A percentile compares a stretch with the other conserved stretches of the same genome.
These are phyloP conservation scores for Coracias cyanogaster DNA, from an alignment of 2,797 vertebrate species.

Conservation along the genomic window DNA sequence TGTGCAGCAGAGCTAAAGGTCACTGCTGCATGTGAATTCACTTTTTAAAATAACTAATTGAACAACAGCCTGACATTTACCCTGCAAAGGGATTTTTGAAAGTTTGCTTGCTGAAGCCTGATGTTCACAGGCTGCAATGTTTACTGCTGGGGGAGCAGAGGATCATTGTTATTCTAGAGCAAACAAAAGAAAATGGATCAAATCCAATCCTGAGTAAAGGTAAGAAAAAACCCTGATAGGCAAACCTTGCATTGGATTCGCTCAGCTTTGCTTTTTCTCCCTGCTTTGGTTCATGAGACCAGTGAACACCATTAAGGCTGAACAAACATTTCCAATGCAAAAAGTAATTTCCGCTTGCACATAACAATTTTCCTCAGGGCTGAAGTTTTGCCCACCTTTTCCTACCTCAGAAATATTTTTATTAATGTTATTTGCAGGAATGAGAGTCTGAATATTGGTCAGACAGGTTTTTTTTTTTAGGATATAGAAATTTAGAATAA, in stretches of 20 bases:
- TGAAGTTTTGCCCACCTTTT: neutral
- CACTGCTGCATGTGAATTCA: conserved; percentile 50
- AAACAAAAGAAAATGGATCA: conserved; percentile 60
- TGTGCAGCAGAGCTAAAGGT: conserved; percentile 53
- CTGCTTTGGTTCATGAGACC: neutral
- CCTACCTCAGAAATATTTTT: neutral
- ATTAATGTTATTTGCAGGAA: neutral
- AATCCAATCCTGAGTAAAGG: conserved; percentile 4
- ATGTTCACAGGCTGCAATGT: conserved; percentile 31
- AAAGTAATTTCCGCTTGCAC: neutral
- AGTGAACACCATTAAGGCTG: neutral
- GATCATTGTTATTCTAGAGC: conserved; percentile 54
- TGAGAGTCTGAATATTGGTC: neutral
- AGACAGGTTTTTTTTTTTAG: neutral
- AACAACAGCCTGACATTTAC: conserved; percentile 68
- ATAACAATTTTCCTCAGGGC: neutral
- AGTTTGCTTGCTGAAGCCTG: conserved; percentile 62
- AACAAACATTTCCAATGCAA: conserved; percentile 18
- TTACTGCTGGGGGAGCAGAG: conserved; percentile 36
- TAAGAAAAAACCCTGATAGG: neutral
- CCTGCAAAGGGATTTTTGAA: conserved; percentile 45
- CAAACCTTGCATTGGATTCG: neutral
- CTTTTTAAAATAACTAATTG: conserved; percentile 66
- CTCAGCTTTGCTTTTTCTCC: conserved; percentile 7
- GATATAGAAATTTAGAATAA: neutral